Evolutionary conservation across 2,113 vertebrate genomes (phyloP).

Genomic region (Tachycineta bicolor): DNA sequence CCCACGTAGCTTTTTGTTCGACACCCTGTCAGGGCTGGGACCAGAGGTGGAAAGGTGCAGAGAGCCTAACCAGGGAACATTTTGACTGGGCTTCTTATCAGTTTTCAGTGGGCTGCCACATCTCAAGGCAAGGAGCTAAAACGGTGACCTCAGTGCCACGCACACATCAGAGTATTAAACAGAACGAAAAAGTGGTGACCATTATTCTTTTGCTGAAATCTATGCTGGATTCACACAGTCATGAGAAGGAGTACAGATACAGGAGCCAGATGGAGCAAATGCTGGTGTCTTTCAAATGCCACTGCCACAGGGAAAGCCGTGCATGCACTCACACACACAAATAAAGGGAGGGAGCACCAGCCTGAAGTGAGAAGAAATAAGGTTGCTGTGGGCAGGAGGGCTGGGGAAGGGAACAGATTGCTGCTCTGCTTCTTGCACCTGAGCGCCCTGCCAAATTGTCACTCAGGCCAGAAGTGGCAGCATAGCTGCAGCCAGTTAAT

Average conservation of each 20-base stretch:
- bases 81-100: not conserved
- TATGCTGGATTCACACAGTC: not conserved
- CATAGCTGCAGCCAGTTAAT: not conserved
- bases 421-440: constrained; percentile 37
- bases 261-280: constrained; percentile 36
- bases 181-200: not conserved
- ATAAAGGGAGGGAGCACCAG: not conserved
- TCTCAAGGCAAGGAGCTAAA: not conserved
- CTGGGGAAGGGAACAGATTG: constrained; percentile 55
- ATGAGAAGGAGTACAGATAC: not conserved
- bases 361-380: not conserved
- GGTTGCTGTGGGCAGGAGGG: constrained; percentile 17
- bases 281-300: not conserved
- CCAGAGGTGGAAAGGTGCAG: not conserved
- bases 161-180: not conserved
- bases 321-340: not conserved
- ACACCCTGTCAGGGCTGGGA: not conserved
- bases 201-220: not conserved
- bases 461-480: constrained; percentile 45
- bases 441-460: constrained; percentile 2
- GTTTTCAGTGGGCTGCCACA: not conserved
- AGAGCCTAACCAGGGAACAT: not conserved
- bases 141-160: not conserved
- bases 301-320: not conserved
- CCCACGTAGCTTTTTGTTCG: accelerated